A percentile compares a stretch with the other conserved stretches of the same genome.
Evolutionary conservation across 64 coral and sea anemone species (phyloP).

Genomic region (Montipora efflorescens): DNA sequence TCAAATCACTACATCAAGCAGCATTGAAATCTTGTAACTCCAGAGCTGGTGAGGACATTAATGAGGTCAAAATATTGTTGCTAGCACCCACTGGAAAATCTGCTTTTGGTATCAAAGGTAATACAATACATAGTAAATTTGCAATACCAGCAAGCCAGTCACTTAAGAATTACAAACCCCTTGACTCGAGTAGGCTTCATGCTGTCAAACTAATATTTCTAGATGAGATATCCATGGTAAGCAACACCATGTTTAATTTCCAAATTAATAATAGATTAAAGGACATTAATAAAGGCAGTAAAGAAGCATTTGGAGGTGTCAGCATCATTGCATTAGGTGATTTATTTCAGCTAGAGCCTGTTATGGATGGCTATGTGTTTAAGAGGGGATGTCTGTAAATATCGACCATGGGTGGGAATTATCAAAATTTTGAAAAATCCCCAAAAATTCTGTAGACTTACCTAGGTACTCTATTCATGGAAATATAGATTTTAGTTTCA

Average conservation of each 20-base stretch:
- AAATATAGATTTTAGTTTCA: background rate
- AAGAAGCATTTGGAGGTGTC: background rate
- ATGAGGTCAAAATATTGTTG: background rate
- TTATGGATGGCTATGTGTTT: slow-evolving; percentile 3
- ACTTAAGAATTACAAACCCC: background rate
- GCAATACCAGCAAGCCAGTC: slow-evolving; percentile 8
- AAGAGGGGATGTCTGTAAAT: no score
- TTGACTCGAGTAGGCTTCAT: background rate
- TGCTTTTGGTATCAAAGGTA: background rate
- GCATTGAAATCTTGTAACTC: slow-evolving; percentile 26
- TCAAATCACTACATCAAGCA: slow-evolving; percentile 1
- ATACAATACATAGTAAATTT: background rate
- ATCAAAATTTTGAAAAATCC: background rate
- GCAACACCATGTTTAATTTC: background rate
- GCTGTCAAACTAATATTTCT: slow-evolving; percentile 1
- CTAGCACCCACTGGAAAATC: slow-evolving; percentile 11
- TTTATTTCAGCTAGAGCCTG: slow-evolving; percentile 3
- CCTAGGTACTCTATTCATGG: background rate
- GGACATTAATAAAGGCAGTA: background rate
- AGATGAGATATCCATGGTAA: background rate
- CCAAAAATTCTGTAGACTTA: background rate
- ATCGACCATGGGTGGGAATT: background rate
- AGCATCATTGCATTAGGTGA: no score
- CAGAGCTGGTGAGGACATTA: slow-evolving; percentile 22
- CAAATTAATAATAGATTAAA: background rate